A percentile compares a stretch with the other conserved stretches of the same genome.
Conservation (phyloP, 2,113 vertebrate species). For the Stegostoma tigrinum region DNA sequence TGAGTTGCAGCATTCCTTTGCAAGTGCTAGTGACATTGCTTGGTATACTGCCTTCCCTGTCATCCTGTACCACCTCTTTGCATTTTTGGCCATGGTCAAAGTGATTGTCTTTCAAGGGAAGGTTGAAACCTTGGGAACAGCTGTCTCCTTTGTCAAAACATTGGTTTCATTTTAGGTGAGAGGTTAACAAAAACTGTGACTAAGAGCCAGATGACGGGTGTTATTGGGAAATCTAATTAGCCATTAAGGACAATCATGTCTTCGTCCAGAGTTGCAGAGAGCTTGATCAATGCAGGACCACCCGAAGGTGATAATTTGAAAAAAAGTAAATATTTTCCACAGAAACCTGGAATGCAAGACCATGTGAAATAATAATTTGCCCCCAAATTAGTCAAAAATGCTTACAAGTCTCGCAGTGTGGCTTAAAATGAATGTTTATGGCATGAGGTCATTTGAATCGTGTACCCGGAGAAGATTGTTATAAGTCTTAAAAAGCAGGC, state of each 20-base stretch:
- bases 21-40: neutral
- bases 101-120: conserved; percentile 56
- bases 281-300: conserved; percentile 41
- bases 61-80: conserved; percentile 18
- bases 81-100: conserved; percentile 53
- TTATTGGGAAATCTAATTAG: conserved; percentile 57
- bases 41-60: neutral
- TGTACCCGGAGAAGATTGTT: conserved; percentile 21
- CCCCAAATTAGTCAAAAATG: conserved; percentile 40
- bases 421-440: neutral
- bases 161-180: conserved; percentile 47
- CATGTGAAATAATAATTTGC: conserved; percentile 37
- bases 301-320: conserved; percentile 36
- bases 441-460: conserved; percentile 9
- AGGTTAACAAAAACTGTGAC: conserved; percentile 55
- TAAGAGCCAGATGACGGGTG: conserved; percentile 51
- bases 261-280: conserved; percentile 41
- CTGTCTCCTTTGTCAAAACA: conserved; percentile 60
- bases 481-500: conserved; percentile 60
- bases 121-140: conserved; percentile 44
- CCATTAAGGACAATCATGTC: conserved; percentile 45
- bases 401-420: neutral
- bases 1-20: neutral
- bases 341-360: conserved; percentile 22
- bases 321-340: neutral